These are phyloP conservation scores for Dendrocincla fuliginosa DNA, from an alignment of 2,797 vertebrate genomes.

Conservation along the genomic window DNA sequence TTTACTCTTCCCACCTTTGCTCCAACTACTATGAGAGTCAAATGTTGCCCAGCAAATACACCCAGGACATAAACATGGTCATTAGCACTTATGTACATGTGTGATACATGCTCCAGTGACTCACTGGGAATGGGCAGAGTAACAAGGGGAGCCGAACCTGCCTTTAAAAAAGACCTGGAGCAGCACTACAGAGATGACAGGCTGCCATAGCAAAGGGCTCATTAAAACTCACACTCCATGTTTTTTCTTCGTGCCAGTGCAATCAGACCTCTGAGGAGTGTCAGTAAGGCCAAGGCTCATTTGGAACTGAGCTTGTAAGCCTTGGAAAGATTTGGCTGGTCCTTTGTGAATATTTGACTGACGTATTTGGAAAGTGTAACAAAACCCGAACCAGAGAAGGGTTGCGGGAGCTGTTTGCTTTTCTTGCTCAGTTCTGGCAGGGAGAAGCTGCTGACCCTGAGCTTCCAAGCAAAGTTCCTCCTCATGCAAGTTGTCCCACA, in stretches of 20 bases:
- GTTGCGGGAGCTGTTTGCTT: conserved; percentile 23
- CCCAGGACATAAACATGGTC: fast-evolving
- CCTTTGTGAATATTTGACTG: conserved; percentile 1
- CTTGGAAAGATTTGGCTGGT: neutral
- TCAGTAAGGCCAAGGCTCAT: neutral
- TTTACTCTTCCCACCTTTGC: neutral
- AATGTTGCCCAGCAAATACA: neutral
- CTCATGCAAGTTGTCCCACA: neutral
- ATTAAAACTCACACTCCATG: neutral
- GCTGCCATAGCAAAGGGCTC: neutral
- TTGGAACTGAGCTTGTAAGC: neutral
- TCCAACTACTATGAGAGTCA: neutral
- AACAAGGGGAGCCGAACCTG: neutral
- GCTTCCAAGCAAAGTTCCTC: neutral
- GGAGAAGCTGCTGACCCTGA: conserved; percentile 2
- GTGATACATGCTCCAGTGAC: neutral
- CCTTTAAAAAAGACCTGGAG: neutral
- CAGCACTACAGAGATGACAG: neutral
- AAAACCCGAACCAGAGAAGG: neutral
- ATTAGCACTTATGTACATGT: neutral
- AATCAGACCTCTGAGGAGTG: neutral
- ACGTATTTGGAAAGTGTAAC: conserved; percentile 1
- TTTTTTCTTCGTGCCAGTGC: neutral
- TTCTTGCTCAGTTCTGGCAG: conserved; percentile 1
- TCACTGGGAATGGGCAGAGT: neutral